Evolutionary conservation across 2,113 vertebrate species (phyloP).

Genomic region (Calonectris borealis): DNA sequence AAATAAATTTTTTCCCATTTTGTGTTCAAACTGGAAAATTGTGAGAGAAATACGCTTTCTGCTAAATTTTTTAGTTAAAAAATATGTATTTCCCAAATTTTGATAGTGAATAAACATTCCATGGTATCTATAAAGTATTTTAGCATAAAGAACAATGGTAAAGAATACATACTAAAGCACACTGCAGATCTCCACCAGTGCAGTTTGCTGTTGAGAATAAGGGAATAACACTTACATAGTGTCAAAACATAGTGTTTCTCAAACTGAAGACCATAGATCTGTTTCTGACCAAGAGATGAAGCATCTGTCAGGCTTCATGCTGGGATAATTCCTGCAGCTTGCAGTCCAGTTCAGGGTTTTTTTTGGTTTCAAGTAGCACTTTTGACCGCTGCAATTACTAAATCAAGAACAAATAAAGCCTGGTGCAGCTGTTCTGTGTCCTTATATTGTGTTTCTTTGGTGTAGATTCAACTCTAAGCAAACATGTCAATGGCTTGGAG

Average conservation of each 20-base stretch:
- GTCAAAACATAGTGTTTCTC: background rate
- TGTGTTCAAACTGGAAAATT: background rate
- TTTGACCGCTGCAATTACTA: background rate
- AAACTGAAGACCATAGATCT: background rate
- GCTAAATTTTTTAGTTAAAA: background rate
- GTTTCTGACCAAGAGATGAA: slow-evolving; percentile 4
- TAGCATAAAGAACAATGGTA: background rate
- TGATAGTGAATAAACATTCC: background rate
- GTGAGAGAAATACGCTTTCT: background rate
- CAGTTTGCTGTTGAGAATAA: background rate
- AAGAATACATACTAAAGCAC: background rate
- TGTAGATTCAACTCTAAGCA: background rate
- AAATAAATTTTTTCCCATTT: background rate
- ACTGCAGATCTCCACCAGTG: background rate
- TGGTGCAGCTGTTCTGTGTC: background rate
- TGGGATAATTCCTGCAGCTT: background rate
- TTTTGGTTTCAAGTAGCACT: background rate
- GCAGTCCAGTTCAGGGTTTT: background rate
- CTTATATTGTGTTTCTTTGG: background rate
- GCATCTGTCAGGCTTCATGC: background rate
- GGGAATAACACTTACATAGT: background rate
- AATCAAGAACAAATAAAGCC: background rate
- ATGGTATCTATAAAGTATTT: background rate
- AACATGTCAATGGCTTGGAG: background rate
- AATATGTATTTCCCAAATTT: background rate